Base-by-base conservation (phyloP, 2,888 invertebrate species). In the Neoaliturus tenellus region DNA sequence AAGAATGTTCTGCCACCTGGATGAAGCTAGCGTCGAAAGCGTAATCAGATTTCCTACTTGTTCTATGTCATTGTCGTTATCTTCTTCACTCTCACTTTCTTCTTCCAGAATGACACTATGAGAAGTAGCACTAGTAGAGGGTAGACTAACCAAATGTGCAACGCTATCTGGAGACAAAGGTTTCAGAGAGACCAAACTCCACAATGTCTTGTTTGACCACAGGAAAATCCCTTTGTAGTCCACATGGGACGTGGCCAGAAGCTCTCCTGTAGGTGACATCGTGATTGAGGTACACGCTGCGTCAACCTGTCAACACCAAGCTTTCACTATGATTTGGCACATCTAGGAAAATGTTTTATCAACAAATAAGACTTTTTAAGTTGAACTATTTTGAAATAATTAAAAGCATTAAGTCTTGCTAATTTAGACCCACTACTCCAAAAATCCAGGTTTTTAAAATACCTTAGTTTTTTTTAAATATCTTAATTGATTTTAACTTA, bases 151-250 rank as follows among this genome's bases (percentile, higher is more conserved):
- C 14, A 81, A 90, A 3, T 92, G 92, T 75, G 92, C 88, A 48
- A 89, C 88, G n/a, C 71, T 83, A 20, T 85, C 51, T 33, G 84
- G 85, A 10, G 85, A 90, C 31, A 98, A 92, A 0, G 97, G 95
- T 88, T 94, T 94, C 17, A 99, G 92, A 39, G 96, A 95, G 35
- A 98, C 92, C 89, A 95, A 95, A 80, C 94, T 93, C 90, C 96
- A 99, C 0, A 98, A 90, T 0, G 96, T 95, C 89, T 94, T 94
- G 91, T 99, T 99, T 0, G 96, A 95, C 99, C 99, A 99, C 44
- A 99, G 92, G 89, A 96, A 98, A 81, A 99, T 93, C 0, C 98
- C 99, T 25, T 98, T 91, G 88, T 96, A 95, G 85, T 96, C 96
- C 0, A 96, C 94, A 89, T 99, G 98, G 0, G 96, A 94, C 0